Evolutionary conservation across 2,113 vertebrate species (phyloP).

Genomic region (Tetraodon nigroviridis): DNA sequence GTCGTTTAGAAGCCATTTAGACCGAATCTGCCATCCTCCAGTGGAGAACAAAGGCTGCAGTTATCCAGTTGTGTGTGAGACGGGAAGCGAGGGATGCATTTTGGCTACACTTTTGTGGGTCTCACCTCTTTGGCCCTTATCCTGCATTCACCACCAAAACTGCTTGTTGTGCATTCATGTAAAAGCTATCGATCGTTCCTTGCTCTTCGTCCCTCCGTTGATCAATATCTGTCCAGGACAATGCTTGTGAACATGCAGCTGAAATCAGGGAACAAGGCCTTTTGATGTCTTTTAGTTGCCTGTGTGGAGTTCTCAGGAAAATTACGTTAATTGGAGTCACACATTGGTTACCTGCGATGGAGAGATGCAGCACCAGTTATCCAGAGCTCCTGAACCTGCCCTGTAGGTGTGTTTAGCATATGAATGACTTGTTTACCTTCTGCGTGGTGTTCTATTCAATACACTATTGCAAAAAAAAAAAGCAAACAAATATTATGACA

Average conservation of each 20-base stretch:
- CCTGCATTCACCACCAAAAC: constrained; percentile 37
- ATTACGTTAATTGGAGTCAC: constrained; percentile 25
- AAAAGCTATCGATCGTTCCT: constrained; percentile 71
- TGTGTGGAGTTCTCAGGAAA: constrained; percentile 15
- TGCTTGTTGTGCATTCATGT: constrained; percentile 72
- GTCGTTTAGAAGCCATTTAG: constrained; percentile 73
- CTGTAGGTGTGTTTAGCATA: constrained; percentile 9
- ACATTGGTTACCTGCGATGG: not conserved
- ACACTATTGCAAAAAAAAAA: constrained; percentile 25
- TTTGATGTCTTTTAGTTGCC: constrained; percentile 53
- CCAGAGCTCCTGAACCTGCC: not conserved
- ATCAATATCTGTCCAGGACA: constrained; percentile 65
- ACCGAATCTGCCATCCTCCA: constrained; percentile 68
- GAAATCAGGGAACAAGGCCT: constrained; percentile 48
- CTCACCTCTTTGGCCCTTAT: constrained; percentile 18
- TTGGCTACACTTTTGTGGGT: constrained; percentile 27
- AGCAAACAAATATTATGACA: constrained; percentile 22
- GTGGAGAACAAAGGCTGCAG: constrained; percentile 46
- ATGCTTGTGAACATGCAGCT: constrained; percentile 55
- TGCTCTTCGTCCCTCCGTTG: constrained; percentile 47
- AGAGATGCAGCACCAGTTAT: not conserved
- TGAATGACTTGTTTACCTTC: constrained; percentile 20
- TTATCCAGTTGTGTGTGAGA: constrained; percentile 55
- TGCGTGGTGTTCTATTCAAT: constrained; percentile 8
- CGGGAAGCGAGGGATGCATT: constrained; percentile 67